Evolutionary conservation across 1,140 invertebrate genomes (phyloP), one percentile per base, ranked within the genome.

Genomic region (Drosophila rufa): DNA sequence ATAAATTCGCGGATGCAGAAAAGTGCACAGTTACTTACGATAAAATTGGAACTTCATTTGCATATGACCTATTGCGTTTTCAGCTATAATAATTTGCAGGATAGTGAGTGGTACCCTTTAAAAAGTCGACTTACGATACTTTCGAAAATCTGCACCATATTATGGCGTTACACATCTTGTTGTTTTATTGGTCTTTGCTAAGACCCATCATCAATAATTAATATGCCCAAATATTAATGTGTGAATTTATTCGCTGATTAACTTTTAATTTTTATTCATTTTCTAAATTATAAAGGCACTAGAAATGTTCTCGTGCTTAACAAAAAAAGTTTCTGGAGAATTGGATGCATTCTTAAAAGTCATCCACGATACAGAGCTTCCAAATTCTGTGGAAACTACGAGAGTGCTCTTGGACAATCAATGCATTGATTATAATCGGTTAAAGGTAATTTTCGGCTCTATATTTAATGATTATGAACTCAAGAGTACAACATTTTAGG

Each of bases 281-380:
- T n/a, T 48, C 6, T 19, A 60, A 27, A 27, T 4, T 8, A 47
- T 58, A n/a, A 92, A 99, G 98, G 97, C 97, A 58, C 95, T 99
- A 80, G 98, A 99, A 93, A 97, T 98, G 92, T 99, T 99, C 94
- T 98, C 97, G 42, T 95, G 95, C 40, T 95, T 98, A 92, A 98
- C 97, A 58, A 96, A 97, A 91, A 96, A 98, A 85, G 97, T 99
- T 22, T 98, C 97, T 9, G 94, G 95, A 57, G 95, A 96, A 69
- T 93, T 98, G 74, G 96, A 97, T 92, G 95, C 96, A 64, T 98
- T 98, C 92, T 98, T 97, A 64, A 95, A 96, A 91, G 95, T 96
- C 71, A 95, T 99, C 79, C 95, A 95, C 19, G 96, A 96, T 91
- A 95, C 96, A 36, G 97, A 97, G 93, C 95, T 97, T 91, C 97